Evolutionary conservation across 2,797 vertebrate genomes (phyloP), one percentile per base, ranked within the genome.

Genomic region (Phrynocephalus vlangalii): DNA sequence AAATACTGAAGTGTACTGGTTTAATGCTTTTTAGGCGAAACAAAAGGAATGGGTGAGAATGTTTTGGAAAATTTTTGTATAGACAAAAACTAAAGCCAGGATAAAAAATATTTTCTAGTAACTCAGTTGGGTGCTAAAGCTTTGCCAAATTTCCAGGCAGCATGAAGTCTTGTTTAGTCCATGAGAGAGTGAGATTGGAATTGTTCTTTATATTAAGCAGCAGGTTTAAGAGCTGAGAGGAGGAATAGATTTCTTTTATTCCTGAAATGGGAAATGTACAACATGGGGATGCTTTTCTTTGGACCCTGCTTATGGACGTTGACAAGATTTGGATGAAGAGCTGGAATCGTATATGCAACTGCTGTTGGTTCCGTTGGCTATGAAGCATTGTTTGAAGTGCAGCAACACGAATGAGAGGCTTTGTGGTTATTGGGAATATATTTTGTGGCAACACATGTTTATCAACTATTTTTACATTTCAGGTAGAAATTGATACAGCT

Each of bases 401-500:
- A 71, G 33, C 20, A 2, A 71, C 9, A n/a, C 1, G 50, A 20
- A 84, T 67, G 0, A 0, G 78, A 20, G 9, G 7, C 22, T 22
- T 73, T 30, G 2, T 38, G 11, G 16, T 68, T 78, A n/a, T 0
- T 68, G 1, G 68, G 87, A 90, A n/a, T 66, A 8, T 1, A 0
- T 44, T 10, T 87, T 20, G 67, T 90, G 52, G 24, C 26, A 82
- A 56, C 76, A 0, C 73, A 15, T 86, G 0, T 66, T 86, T 0
- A 82, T 90, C 20, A 7, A 0, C 4, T 24, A 3, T 83, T 89
- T 33, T 0, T 67, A 84, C 60, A 72, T 94, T 95, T 89, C 94
- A 99, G 99, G 92, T 98, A 94, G 98, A 99, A 95, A 97, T 99
- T 89, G 98, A 99, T 86, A 97, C 97, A 1, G 96, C 97, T 50